Percentiles rank a stretch among this genome's conserved stretches.
These are phyloP conservation scores for Nebria salina DNA, from an alignment of 2,888 invertebrate species.

Conservation along the genomic window DNA sequence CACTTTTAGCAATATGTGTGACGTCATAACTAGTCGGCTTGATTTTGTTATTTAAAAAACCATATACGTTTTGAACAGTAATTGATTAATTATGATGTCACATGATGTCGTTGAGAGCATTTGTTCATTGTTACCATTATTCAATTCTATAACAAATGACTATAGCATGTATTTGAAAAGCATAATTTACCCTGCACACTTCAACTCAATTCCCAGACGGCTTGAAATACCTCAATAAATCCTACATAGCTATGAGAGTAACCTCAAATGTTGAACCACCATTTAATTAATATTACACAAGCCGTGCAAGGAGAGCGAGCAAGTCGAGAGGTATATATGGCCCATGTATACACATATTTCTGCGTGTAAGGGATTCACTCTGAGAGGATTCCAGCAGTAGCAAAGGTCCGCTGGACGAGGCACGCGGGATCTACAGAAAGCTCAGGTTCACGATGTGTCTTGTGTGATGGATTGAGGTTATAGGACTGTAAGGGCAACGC, in stretches of 20 bases:
- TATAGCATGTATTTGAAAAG: not conserved
- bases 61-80: no score
- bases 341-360: not conserved
- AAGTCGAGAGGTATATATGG: not conserved
- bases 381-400: not conserved
- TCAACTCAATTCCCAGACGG: not conserved
- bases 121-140: not conserved
- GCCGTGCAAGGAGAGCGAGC: not conserved
- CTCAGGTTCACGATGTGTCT: not conserved
- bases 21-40: no score
- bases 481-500: not conserved
- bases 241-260: not conserved
- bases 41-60: no score
- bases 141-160: no score
- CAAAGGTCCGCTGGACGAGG: no score
- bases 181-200: not conserved
- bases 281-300: constrained; percentile 1
- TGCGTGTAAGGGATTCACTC: not conserved
- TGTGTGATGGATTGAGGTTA: not conserved
- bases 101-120: no score
- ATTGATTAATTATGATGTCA: no score
- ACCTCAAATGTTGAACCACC: not conserved
- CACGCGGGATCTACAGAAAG: not conserved
- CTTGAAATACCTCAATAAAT: not conserved
- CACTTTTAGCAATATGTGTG: no score